Percentiles rank a stretch among this genome's conserved stretches.
Conservation (phyloP, 2,113 vertebrate species). For the Clarias macrocephalus region DNA sequence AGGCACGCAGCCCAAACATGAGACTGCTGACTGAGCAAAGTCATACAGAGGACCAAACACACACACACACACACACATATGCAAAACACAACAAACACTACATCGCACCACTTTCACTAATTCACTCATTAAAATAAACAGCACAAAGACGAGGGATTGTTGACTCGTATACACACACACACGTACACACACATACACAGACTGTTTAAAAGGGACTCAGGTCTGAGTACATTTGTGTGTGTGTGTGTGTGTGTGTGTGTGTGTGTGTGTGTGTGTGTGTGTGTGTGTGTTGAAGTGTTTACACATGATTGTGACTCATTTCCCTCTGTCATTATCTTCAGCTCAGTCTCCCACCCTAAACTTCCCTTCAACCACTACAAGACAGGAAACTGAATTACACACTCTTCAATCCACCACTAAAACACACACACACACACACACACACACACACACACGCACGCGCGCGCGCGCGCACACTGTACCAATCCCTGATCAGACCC, state of each 20-base stretch:
- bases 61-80: constrained; percentile 27
- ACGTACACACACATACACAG: constrained; percentile 25
- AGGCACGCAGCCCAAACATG: constrained; percentile 38
- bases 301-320: constrained; percentile 22
- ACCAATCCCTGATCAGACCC: background rate
- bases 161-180: background rate
- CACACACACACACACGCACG: background rate
- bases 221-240: background rate
- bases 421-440: constrained; percentile 6
- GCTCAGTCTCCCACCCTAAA: constrained; percentile 13
- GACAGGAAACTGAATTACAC: constrained; percentile 15
- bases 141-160: constrained; percentile 2
- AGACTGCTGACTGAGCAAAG: constrained; percentile 43
- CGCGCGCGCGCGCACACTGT: background rate
- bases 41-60: constrained; percentile 22
- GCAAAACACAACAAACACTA: background rate
- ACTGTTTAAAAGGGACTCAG: background rate
- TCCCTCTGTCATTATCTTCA: constrained; percentile 33
- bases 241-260: background rate
- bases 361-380: constrained; percentile 14
- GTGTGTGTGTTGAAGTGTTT: background rate
- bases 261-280: background rate
- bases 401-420: background rate
- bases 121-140: background rate
- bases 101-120: background rate